Percentiles rank a stretch among this genome's conserved stretches.
These are phyloP conservation scores for Furcula furcula DNA, from an alignment of 2,888 invertebrate genomes.

Conservation along the genomic window DNA sequence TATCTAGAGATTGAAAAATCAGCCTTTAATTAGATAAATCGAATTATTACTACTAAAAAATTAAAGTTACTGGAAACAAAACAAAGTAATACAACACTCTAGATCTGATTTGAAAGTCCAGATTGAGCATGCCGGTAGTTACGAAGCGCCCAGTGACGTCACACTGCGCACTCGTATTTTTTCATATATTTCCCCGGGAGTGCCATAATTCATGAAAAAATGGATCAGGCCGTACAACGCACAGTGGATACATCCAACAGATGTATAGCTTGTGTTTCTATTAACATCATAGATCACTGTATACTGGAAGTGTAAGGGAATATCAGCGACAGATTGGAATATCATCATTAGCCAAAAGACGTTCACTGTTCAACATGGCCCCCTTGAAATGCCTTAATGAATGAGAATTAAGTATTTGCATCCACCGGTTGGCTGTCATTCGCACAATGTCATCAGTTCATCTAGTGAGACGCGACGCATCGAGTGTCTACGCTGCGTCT, in stretches of 20 bases:
- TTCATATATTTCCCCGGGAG: slow-evolving; percentile 54
- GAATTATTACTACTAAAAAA: no score
- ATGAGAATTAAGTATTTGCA: no score
- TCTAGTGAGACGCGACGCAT: no score
- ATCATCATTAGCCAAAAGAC: no score
- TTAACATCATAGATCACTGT: slow-evolving; percentile 25
- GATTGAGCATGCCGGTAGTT: slow-evolving; percentile 27
- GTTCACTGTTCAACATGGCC: no score
- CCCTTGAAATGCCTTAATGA: no score
- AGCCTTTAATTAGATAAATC: no score
- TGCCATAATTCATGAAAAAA: slow-evolving; percentile 66
- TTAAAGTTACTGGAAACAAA: slow-evolving; percentile 3
- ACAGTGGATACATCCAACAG: slow-evolving; percentile 28
- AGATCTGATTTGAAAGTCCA: slow-evolving; percentile 27
- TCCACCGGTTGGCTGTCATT: no score
- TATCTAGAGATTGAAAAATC: no score
- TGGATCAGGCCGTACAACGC: slow-evolving; percentile 50
- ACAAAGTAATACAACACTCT: background rate
- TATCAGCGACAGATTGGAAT: background rate
- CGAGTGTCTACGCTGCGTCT: no score
- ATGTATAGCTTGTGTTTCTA: slow-evolving; percentile 32
- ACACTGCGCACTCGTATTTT: slow-evolving; percentile 43
- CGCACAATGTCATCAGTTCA: no score
- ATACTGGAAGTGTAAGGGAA: slow-evolving; percentile 22
- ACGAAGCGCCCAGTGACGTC: slow-evolving; percentile 30